Evolutionary conservation across 2,797 vertebrate species (phyloP).

Genomic region (Sitta carolinensis): DNA sequence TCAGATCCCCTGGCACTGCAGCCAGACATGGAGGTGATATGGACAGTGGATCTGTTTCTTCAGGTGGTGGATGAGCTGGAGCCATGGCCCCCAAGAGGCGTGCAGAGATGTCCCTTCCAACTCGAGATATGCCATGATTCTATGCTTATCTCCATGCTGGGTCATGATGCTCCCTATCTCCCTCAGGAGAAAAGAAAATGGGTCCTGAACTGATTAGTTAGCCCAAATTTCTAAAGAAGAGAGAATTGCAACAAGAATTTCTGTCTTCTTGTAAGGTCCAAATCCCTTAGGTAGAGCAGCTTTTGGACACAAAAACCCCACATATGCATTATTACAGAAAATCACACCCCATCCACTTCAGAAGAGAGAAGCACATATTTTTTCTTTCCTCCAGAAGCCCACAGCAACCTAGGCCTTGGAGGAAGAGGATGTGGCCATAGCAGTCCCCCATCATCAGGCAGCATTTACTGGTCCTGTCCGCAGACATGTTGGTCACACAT

Average conservation of each 20-base stretch:
- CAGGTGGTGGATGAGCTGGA: background rate
- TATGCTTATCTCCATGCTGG: too few species aligned
- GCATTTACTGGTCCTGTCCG: conserved; percentile 1
- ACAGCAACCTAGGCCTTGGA: background rate
- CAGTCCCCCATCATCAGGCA: background rate
- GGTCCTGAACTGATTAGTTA: background rate
- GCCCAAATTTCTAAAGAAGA: background rate
- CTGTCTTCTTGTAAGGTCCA: background rate
- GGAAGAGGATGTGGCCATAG: conserved; percentile 35
- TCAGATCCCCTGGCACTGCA: background rate
- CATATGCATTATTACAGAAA: background rate
- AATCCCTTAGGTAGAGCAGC: background rate
- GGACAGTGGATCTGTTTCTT: background rate
- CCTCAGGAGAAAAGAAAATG: background rate
- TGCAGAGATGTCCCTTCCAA: background rate
- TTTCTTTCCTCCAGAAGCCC: background rate
- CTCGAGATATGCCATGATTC: background rate
- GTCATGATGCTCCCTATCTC: background rate
- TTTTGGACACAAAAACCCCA: background rate
- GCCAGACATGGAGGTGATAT: background rate
- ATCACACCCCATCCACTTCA: background rate
- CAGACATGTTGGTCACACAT: background rate
- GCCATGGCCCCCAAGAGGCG: fast-evolving
- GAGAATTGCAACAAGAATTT: background rate
- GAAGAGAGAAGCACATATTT: conserved; percentile 10